Evolutionary conservation across 2,888 invertebrate species (phyloP).

Genomic region (Acronicta psi): DNA sequence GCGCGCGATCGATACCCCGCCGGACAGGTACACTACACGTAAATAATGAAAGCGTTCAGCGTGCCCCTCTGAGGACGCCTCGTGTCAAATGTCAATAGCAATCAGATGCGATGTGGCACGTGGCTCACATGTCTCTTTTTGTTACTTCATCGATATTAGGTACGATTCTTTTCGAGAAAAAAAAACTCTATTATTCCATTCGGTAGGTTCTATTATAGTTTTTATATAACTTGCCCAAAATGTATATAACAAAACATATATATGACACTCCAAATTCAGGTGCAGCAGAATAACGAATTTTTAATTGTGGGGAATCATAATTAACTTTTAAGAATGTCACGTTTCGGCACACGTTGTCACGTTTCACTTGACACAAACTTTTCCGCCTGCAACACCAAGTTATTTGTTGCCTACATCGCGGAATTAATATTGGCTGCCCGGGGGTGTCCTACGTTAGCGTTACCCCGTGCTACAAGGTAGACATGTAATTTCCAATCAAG

Average conservation of each 20-base stretch:
- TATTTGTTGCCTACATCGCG: conserved; percentile 31
- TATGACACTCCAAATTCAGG: no score
- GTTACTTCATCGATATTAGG: conserved; percentile 41
- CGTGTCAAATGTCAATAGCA: conserved; percentile 76
- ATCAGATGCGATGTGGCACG: conserved; percentile 62
- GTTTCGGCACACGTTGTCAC: conserved; percentile 13
- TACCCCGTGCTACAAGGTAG: conserved; percentile 24
- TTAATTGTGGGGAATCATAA: no score
- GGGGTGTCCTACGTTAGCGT: conserved; percentile 26
- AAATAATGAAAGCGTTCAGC: conserved; percentile 81
- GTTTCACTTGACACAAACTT: conserved; percentile 16
- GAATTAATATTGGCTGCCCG: conserved; percentile 28
- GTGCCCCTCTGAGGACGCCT: conserved; percentile 61
- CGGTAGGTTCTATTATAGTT: conserved; percentile 19
- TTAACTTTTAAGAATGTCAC: background rate
- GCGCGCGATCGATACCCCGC: conserved; percentile 67
- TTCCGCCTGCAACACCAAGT: conserved; percentile 15
- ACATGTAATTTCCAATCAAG: conserved; percentile 55
- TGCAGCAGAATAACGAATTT: no score
- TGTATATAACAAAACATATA: background rate
- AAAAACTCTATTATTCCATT: conserved; percentile 29
- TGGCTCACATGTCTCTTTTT: conserved; percentile 53
- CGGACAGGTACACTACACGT: conserved; percentile 76
- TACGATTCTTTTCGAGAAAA: conserved; percentile 48
- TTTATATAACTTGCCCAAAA: conserved; percentile 19